Evolutionary conservation across 2,113 vertebrate genomes (phyloP).

Genomic region (Machaerirhynchus nigripectus): DNA sequence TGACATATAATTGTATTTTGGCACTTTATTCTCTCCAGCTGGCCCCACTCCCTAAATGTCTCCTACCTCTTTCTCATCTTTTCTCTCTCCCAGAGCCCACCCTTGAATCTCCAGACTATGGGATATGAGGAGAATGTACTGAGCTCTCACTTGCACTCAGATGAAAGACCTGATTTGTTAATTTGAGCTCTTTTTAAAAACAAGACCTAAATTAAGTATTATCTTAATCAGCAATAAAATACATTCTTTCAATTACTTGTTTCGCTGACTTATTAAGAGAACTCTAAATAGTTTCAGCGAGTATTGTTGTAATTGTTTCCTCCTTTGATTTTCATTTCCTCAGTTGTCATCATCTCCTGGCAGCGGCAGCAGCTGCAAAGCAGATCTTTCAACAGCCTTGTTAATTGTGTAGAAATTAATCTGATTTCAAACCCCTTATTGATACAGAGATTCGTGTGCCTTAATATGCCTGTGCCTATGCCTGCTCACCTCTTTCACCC

Average conservation of each 20-base stretch:
- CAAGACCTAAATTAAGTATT: slow-evolving; percentile 62
- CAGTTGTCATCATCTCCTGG: slow-evolving; percentile 70
- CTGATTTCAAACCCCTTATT: slow-evolving; percentile 62
- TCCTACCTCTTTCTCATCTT: neutral
- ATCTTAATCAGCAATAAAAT: slow-evolving; percentile 70
- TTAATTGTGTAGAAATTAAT: slow-evolving; percentile 71
- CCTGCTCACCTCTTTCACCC: neutral
- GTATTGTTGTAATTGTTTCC: slow-evolving; percentile 75
- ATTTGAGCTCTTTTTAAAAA: slow-evolving; percentile 58
- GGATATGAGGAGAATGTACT: neutral
- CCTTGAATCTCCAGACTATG: neutral
- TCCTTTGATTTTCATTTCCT: slow-evolving; percentile 76
- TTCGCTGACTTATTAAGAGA: slow-evolving; percentile 62
- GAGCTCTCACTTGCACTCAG: neutral
- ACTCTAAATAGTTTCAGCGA: slow-evolving; percentile 65
- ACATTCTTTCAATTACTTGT: slow-evolving; percentile 67
- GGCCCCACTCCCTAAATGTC: neutral
- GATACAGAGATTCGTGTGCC: neutral
- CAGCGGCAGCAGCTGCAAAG: slow-evolving; percentile 63
- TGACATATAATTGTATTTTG: neutral
- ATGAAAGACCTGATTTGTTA: slow-evolving; percentile 24
- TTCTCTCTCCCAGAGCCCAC: accelerated
- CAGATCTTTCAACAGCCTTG: slow-evolving; percentile 68
- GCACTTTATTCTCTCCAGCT: neutral
- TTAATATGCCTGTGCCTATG: neutral